A percentile compares a stretch with the other conserved stretches of the same genome.
phyloP scores from a whole-genome alignment of 2,888 invertebrate species.

The Andrena praecox region DNA sequence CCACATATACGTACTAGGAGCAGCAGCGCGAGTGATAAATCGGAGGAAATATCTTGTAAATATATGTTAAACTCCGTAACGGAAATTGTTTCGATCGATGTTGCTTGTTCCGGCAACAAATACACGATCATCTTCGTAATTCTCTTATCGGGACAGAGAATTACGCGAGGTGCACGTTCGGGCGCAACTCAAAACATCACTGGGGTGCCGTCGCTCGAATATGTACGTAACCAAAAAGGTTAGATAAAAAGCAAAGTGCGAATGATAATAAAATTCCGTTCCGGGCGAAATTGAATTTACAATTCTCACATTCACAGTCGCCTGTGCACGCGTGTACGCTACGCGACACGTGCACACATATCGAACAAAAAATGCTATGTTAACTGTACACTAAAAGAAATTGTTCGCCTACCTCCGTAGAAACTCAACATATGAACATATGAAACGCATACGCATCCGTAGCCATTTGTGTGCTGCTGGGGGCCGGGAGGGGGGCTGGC shows the following conservation, averaged over 20 bases:
- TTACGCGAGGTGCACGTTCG: background rate
- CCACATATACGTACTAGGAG: background rate
- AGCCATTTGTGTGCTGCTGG: too few species aligned
- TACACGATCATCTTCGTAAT: conserved; percentile 3
- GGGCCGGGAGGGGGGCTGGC: too few species aligned
- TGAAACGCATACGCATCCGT: background rate
- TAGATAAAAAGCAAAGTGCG: conserved; percentile 26
- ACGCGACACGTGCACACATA: background rate
- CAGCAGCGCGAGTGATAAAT: too few species aligned
- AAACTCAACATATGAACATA: conserved; percentile 11
- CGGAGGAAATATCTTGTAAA: conserved; percentile 19
- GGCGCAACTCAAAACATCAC: too few species aligned
- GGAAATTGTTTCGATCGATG: conserved; percentile 45
- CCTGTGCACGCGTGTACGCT: background rate
- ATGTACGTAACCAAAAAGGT: conserved; percentile 33
- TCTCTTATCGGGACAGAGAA: background rate
- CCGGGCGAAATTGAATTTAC: conserved; percentile 16
- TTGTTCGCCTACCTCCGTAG: background rate
- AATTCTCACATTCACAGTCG: background rate
- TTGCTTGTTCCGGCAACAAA: conserved; percentile 26
- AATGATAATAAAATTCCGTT: background rate
- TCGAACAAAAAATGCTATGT: conserved; percentile 7
- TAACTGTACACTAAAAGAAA: background rate
- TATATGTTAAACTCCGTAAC: conserved; percentile 10
- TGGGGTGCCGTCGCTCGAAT: background rate